Evolutionary conservation across 2,797 vertebrate species (phyloP), one percentile per base, ranked within the genome.

Genomic region (Hoplostethus atlanticus): DNA sequence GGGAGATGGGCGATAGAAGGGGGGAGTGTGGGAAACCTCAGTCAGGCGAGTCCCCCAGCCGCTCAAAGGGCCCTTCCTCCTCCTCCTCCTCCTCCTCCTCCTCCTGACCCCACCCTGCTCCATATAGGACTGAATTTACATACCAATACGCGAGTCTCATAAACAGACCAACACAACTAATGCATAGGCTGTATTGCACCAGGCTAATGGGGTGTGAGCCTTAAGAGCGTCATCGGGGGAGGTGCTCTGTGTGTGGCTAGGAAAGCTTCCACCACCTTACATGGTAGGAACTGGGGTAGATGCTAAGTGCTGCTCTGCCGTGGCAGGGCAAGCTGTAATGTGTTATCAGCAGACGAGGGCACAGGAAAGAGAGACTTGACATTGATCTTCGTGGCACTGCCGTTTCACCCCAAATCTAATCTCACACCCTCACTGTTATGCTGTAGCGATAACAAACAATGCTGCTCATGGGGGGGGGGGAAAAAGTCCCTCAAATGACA

Each of bases 21-120:
- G 55, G 31, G 47, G 81, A 89, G 90, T 92, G 92, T 93, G 93
- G 92, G 92, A 94, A 93, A 92, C 83, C 57, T 80, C 21, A n/a
- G 74, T 66, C 65, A 21, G 84, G 52, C 78, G 38, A 81, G 86
- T 88, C 84, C 86, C 87, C 77, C 81, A 62, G 71, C 73, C 83
- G 81, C 80, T 87, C 80, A 90, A 91, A 87, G 85, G 87, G 76
- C 84, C 46, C 82, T 21, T 21, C 21, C 21, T 21, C 21, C 21
- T 21, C 21, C 21, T 21, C 21, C 21, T 21, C 21, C 21, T 21
- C 21, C 21, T 21, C 21, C 21, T 21, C 21, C 21, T 21, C 21
- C 21, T 21, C 64, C 68, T 84, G 77, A 84, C 84, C 84, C 76
- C 75, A 79, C 86, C 79, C 73, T 61, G 72, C 11, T 72, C 54